A percentile compares a stretch with the other conserved stretches of the same genome.
Conservation (phyloP, 2,888 invertebrate species). For the Plagodis pulveraria region DNA sequence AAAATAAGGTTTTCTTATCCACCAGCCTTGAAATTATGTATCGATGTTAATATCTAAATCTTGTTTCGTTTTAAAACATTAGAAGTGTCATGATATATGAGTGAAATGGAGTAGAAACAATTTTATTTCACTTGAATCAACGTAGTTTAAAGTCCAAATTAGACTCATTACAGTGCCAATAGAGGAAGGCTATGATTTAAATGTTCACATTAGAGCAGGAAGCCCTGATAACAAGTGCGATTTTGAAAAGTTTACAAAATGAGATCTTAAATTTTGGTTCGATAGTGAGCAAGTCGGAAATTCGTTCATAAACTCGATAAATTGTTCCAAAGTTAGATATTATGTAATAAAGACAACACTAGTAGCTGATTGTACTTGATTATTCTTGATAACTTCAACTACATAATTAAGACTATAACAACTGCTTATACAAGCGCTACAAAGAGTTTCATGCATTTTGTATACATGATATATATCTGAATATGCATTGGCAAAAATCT, state of each 20-base stretch:
- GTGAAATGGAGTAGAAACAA: constrained; percentile 40
- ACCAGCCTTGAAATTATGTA: constrained; percentile 17
- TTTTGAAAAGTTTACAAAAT: constrained; percentile 58
- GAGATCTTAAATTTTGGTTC: constrained; percentile 82
- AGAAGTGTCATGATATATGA: constrained; percentile 6
- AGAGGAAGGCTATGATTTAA: constrained; percentile 32
- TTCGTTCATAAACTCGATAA: constrained; percentile 70
- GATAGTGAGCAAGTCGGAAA: constrained; percentile 76
- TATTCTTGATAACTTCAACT: constrained; percentile 57
- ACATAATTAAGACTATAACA: constrained; percentile 51
- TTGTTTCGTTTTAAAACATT: too few relatives aligned
- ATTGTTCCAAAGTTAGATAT: constrained; percentile 56
- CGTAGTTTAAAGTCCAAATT: constrained; percentile 10
- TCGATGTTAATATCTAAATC: background rate
- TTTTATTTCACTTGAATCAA: constrained; percentile 11
- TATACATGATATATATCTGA: constrained; percentile 58
- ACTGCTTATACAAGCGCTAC: constrained; percentile 62
- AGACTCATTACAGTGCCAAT: constrained; percentile 36
- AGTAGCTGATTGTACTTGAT: constrained; percentile 75
- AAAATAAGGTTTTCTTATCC: constrained; percentile 23
- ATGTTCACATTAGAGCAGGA: constrained; percentile 20
- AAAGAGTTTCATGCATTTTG: constrained; percentile 62
- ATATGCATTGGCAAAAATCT: constrained; percentile 71
- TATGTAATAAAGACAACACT: constrained; percentile 47
- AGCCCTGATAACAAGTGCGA: constrained; percentile 36